Evolutionary conservation across 2,888 invertebrate species (phyloP), one percentile per base, ranked within the genome.

Genomic region (Ischnus inquisitorius): DNA sequence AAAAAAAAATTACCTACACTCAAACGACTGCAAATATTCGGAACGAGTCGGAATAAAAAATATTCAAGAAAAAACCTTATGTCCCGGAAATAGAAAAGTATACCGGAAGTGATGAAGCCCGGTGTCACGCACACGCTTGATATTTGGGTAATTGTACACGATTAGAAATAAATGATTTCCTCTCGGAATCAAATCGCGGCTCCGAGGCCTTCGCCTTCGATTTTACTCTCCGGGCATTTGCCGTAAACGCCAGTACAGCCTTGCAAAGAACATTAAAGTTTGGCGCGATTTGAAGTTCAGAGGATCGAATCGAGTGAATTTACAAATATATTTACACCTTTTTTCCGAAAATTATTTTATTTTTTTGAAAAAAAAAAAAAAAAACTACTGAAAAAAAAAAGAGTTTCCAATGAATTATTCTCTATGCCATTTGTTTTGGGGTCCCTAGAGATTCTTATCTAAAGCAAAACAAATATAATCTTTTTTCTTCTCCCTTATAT

Each of bases 171-270:
- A 72, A 43, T 62, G n/a, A 46, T 62, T 62, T 72, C 46, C 72
- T 46, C 43, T 46, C 25, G 51, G 14, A 43, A 19, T 72, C 28
- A 25, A 72, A 72, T 60, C 79, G 10, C 12, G 14, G 46, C 4
- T 39, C 69, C 67, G 51, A 79, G 74, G 64, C 62, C 74, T 64
- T 67, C 41, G 46, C 54, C 68, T 78, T 79, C 67, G 69, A 62
- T 51, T 51, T 14, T 46, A 46, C 43, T 43, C 10, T 62, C 34
- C 60, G 41, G 41, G 22, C 8, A 22, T 54, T 39, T n/a, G 16
- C 3, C 57, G 16, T 22, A 19, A 54, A 54, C 3, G 22, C 51
- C 19, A 19, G 16, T 8, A 19, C 25, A 57, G 57, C 71, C 71
- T 71, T 71, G 57, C 57, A 57, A 72, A 46, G 72, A 6, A 60